Conservation (phyloP, 1,140 invertebrate genomes). For the honey bee (Apis mellifera) region Amel_HAv3.1 CM009942.2:2074001-2074500, state of each 20-base stretch:
- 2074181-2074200: no score
- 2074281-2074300: conserved; percentile 33
- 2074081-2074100: no score
- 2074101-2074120: no score
- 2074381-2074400: conserved; percentile 50
- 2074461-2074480: neutral
- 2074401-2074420: conserved; percentile 27
- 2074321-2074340: conserved; percentile 55
- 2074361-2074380: conserved; percentile 43
- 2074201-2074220: conserved; percentile 52
- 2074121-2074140: no score
- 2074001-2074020: no score
- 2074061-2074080: no score
- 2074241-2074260: conserved; percentile 42
- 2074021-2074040: no score
- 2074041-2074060: no score
- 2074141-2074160: no score
- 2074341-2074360: conserved; percentile 35
- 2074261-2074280: conserved; percentile 47
- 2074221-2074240: conserved; percentile 41
- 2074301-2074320: conserved; percentile 39
- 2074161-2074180: no score
- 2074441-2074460: conserved; percentile 38
- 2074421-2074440: conserved; percentile 40
- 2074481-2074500: neutral